phyloP scores from a whole-genome alignment of 2,797 vertebrate species.

The Eulemur coronatus region DNA sequence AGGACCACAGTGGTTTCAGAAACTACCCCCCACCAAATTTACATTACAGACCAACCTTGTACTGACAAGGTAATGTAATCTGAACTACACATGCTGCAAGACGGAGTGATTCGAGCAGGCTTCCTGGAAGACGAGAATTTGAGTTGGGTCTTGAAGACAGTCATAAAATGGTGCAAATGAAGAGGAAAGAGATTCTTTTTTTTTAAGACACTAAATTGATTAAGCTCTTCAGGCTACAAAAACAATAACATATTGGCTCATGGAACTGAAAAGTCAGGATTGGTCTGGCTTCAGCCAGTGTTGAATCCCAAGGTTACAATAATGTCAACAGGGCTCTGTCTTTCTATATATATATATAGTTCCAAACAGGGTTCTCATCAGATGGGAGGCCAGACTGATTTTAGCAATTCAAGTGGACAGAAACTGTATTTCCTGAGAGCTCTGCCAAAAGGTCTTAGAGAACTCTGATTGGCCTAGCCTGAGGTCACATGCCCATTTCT shows the following conservation, averaged over 20 bases:
- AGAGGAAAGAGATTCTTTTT: not conserved
- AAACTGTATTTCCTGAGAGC: not conserved
- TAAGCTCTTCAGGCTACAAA: not conserved
- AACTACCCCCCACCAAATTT: not conserved
- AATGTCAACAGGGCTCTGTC: not conserved
- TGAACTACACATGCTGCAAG: not conserved
- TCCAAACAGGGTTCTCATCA: not conserved
- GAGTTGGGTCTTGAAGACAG: not conserved
- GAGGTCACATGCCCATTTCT: not conserved
- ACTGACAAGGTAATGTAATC: not conserved
- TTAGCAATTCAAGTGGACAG: not conserved
- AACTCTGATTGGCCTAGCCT: not conserved
- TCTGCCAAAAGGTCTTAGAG: not conserved
- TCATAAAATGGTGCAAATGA: not conserved
- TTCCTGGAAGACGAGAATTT: conserved; percentile 22
- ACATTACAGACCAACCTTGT: not conserved
- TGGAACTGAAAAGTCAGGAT: not conserved
- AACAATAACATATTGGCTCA: not conserved
- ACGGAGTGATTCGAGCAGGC: not conserved
- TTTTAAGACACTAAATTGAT: not conserved
- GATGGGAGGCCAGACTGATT: not conserved
- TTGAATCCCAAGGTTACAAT: not conserved
- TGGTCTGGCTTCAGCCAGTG: not conserved
- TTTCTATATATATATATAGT: not conserved
- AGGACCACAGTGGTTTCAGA: not conserved